Percentiles rank a stretch among this genome's conserved stretches.
phyloP scores from a whole-genome alignment of 2,888 invertebrate genomes.

The Linnaemya vulpina region DNA sequence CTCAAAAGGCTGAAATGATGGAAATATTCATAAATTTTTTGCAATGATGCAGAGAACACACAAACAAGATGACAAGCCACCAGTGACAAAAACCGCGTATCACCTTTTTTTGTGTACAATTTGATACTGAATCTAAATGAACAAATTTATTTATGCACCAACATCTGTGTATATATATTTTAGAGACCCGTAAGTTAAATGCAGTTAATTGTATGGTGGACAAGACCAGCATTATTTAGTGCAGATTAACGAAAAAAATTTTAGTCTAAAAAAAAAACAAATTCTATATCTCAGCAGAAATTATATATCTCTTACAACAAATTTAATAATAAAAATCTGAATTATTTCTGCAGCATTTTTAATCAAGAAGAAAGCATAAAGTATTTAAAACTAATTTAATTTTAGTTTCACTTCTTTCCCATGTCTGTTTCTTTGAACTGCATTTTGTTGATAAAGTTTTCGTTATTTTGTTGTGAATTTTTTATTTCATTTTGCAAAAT shows the following conservation, averaged over 20 bases:
- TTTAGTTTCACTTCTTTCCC: constrained; percentile 33
- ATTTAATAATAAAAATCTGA: neutral
- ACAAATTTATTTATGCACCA: constrained; percentile 23
- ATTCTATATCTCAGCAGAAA: constrained; percentile 2
- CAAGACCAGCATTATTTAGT: constrained; percentile 67
- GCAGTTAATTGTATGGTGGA: constrained; percentile 63
- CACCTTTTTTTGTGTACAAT: neutral
- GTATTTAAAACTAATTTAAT: constrained; percentile 60
- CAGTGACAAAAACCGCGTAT: neutral
- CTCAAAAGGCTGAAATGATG: too few species aligned
- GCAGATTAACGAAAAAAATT: constrained; percentile 56
- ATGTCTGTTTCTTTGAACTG: constrained; percentile 39
- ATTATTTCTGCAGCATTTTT: constrained; percentile 46
- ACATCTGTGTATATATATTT: neutral
- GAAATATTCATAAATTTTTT: too few species aligned
- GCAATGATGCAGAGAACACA: too few species aligned
- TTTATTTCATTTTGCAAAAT: constrained; percentile 38
- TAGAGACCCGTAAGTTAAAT: constrained; percentile 45
- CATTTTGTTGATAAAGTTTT: constrained; percentile 29
- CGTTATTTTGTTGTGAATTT: constrained; percentile 1
- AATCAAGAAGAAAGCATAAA: constrained; percentile 38
- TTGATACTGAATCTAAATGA: constrained; percentile 37
- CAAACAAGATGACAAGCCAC: neutral
- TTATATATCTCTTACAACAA: too few species aligned
- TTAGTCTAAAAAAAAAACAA: neutral